A percentile compares a stretch with the other conserved stretches of the same genome.
phyloP scores from a whole-genome alignment of 2,113 vertebrate species.

The Hiodon tergisus region DNA sequence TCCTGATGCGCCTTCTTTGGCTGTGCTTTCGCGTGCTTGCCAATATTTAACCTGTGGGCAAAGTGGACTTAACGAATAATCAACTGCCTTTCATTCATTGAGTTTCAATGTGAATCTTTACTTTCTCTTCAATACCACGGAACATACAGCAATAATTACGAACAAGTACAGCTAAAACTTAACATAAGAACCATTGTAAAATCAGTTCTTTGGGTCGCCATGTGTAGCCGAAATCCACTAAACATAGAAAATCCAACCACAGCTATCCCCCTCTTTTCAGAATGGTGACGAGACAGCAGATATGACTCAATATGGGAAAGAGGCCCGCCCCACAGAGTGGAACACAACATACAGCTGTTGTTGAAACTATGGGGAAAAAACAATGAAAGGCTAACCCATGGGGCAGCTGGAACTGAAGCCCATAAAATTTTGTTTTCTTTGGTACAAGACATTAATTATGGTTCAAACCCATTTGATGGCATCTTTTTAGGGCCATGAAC shows the following conservation, averaged over 20 bases:
- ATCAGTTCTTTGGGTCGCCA: too few species aligned
- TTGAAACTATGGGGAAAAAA: background rate
- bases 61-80: too few species aligned
- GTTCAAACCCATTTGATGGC: background rate
- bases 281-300: background rate
- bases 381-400: background rate
- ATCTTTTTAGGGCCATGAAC: background rate
- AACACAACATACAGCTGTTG: background rate
- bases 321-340: background rate
- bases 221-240: too few species aligned
- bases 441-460: background rate
- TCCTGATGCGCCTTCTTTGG: background rate
- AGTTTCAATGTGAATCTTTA: too few species aligned
- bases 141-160: background rate
- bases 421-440: background rate
- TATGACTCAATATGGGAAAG: background rate
- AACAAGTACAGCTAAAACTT: background rate
- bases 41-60: too few species aligned
- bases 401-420: constrained; percentile 5
- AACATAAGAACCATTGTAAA: background rate
- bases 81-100: too few species aligned
- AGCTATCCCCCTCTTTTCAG: background rate
- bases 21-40: too few species aligned
- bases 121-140: too few species aligned
- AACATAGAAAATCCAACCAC: background rate